Percentiles rank a stretch among this genome's conserved stretches.
These are phyloP conservation scores for Struthidea cinerea DNA, from an alignment of 2,113 vertebrate species.

Conservation along the genomic window DNA sequence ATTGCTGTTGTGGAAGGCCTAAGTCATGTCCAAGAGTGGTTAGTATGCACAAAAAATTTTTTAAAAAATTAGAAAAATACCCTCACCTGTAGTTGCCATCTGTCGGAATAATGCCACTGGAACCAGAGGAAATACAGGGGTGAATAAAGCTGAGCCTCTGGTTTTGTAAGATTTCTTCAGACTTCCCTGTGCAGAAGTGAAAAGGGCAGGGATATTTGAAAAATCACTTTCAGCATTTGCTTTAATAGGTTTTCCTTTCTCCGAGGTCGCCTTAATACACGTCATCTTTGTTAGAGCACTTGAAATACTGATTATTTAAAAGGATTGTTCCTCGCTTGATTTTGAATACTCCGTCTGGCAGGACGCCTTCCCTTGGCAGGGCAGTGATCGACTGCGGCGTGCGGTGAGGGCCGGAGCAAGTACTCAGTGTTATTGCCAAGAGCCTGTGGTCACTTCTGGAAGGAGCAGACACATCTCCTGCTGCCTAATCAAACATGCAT, in stretches of 20 bases:
- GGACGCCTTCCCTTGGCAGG: slow-evolving; percentile 13
- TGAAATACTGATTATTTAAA: background rate
- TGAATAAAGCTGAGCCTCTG: background rate
- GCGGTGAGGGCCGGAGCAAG: slow-evolving; percentile 39
- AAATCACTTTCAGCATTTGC: background rate
- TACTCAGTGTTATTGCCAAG: slow-evolving; percentile 47
- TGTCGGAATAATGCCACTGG: background rate
- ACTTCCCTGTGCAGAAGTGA: background rate
- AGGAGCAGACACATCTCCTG: slow-evolving; percentile 35
- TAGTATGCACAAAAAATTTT: background rate
- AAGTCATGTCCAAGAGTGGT: background rate
- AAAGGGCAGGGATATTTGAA: background rate
- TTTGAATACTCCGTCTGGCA: background rate
- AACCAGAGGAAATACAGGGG: background rate
- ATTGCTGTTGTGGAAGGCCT: background rate
- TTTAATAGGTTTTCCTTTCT: background rate
- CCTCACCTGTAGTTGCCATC: background rate
- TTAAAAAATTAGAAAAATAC: background rate
- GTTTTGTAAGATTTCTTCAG: background rate
- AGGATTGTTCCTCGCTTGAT: background rate
- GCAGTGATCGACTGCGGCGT: background rate
- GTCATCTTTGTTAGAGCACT: background rate
- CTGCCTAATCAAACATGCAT: slow-evolving; percentile 39
- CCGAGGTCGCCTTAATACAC: background rate
- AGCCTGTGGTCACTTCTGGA: slow-evolving; percentile 59